Evolutionary conservation across 1,140 invertebrate genomes (phyloP), one percentile per base, ranked within the genome.

Genomic region (Aradophagus sp.): DNA sequence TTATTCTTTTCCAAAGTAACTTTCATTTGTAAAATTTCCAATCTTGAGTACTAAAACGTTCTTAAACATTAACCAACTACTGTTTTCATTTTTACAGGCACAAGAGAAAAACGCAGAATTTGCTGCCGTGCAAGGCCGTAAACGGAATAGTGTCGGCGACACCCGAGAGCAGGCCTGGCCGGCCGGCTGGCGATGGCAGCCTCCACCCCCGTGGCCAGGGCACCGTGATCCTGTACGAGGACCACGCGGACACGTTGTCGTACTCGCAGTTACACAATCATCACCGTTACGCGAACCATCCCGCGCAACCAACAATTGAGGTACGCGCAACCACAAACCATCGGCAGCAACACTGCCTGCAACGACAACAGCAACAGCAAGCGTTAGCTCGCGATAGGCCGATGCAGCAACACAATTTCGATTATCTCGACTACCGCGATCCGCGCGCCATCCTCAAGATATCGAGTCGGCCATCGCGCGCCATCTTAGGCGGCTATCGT

Each of bases 71-170:
- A n/a, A n/a, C n/a, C n/a, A n/a, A n/a, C n/a, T n/a, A n/a, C n/a
- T n/a, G n/a, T 71, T 59, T 74, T 74, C 80, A 2, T n/a, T 87
- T 79, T 86, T 87, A 1, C 87, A 91, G 90, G 79, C 90, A 91
- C 79, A 91, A 91, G 78, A 87, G 90, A 77, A 91, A 91, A 88
- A 89, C 91, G 80, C 90, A 91, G 83, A 91, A 90, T 69, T 87
- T 91, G 66, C 82, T 91, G 63, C 90, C 90, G 13, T 91, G 90
- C 83, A 91, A 91, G 80, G 90, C 87, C 34, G 89, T 89, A 23
- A 90, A 89, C 12, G 86, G 88, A 35, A 86, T 77, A 17, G 84
- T 80, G 67, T 82, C 82, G 65, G 80, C 86, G 50, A 88, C 82
- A 17, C 83, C 80, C 8, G 75, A 83, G 11, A 89, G 87, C 11